Base-by-base conservation (phyloP, 1,140 invertebrate genomes). In the Dysdera silvatica region DNA sequence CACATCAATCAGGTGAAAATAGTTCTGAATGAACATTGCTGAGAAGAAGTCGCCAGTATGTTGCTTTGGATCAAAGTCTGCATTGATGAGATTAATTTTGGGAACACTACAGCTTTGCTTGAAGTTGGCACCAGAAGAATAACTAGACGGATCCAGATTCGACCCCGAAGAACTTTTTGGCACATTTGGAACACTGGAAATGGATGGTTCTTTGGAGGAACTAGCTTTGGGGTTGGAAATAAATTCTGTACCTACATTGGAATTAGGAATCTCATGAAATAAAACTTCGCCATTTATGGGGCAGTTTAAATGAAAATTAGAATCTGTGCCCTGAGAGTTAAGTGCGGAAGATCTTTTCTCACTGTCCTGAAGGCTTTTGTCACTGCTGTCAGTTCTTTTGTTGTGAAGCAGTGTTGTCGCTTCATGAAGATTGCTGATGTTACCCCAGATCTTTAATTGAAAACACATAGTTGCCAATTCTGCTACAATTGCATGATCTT, bases 1-100 rank as follows among this genome's bases (percentile, higher is more conserved):
- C 18, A 60, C 47, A 55, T 65, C 57, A 54, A 65, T 54, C 4
- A 65, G 51, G 60, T 65, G 63, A 23, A 65, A 65, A 55, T 60
- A 65, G 29, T 65, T 60, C 43, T 65, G 63, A 26, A 65, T 28
- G 23, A 65, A 65, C 0, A 43, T 28, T n/a, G 63, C 49, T 32
- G 47, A 28, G 20, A 49, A 14, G 23, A 28, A 45, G 47, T 65
- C 63, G 18, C 43, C 47, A 49, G 16, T 12, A 28, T 40, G n/a
- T n/a, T n/a, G n/a, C n/a, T n/a, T n/a, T n/a, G n/a, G n/a, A n/a
- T n/a, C n/a, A n/a, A n/a, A n/a, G n/a, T n/a, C n/a, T n/a, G n/a
- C n/a, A n/a, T n/a, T n/a, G n/a, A n/a, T n/a, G n/a, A n/a, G n/a
- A n/a, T n/a, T n/a, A n/a, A n/a, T n/a, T n/a, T n/a, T n/a, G n/a